These are phyloP conservation scores for Oophaga sylvatica DNA, from an alignment of 2,797 vertebrate species.

Conservation along the genomic window DNA sequence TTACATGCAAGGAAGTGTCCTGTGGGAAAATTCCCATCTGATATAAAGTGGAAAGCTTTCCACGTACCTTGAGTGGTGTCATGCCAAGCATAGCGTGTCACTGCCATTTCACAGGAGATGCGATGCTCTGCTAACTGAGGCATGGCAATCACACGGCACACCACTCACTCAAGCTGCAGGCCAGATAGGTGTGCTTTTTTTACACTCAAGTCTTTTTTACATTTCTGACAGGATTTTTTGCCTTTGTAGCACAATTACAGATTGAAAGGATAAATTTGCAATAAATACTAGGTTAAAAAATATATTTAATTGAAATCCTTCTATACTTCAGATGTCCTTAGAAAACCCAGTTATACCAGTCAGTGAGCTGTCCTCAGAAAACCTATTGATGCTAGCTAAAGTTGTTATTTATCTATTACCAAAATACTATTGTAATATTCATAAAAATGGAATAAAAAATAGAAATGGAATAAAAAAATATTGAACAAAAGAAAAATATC, in stretches of 20 bases:
- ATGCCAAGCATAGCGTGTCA: conserved; percentile 59
- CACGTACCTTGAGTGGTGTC: conserved; percentile 51
- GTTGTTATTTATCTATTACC: not conserved
- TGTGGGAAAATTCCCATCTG: conserved; percentile 45
- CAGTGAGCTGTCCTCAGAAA: not conserved
- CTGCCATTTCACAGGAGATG: conserved; percentile 59
- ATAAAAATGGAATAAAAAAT: not conserved
- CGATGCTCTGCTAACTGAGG: conserved; percentile 56
- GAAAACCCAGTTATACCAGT: not conserved
- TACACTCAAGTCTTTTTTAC: not conserved
- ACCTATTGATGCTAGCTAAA: too few species aligned
- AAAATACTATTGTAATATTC: not conserved
- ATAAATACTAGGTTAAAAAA: not conserved
- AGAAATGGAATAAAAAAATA: too few species aligned
- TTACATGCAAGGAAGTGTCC: conserved; percentile 60
- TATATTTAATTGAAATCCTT: not conserved
- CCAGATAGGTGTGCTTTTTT: conserved; percentile 18
- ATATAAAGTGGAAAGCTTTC: conserved; percentile 54
- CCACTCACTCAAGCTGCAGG: conserved; percentile 15
- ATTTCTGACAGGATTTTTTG: not conserved
- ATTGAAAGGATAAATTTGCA: not conserved
- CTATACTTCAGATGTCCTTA: not conserved
- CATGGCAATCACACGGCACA: conserved; percentile 37
- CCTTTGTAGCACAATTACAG: not conserved
- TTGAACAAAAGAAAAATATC: too few species aligned